Conservation (phyloP, 2,888 invertebrate genomes). For the Coremacera marginata region DNA sequence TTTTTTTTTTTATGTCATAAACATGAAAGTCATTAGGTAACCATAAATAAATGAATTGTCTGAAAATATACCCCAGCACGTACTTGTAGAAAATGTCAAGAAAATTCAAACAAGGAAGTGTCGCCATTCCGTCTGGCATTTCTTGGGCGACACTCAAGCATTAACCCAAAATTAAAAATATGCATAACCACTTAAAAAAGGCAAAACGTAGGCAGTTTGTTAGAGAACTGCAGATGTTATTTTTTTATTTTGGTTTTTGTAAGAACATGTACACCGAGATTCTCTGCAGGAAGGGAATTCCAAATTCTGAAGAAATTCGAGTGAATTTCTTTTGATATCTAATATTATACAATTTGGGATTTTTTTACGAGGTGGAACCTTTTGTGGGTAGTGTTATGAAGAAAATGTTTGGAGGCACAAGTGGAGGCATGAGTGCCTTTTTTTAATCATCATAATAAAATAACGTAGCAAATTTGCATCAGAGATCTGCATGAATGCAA, state of each 20-base stretch:
- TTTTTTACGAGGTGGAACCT: neutral
- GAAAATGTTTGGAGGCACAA: neutral
- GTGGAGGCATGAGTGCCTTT: neutral
- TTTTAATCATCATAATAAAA: no score
- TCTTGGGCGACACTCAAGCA: neutral
- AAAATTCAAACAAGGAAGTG: neutral
- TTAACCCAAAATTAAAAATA: neutral
- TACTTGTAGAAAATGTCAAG: neutral
- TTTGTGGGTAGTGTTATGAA: neutral
- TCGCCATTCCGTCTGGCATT: constrained; percentile 26
- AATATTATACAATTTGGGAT: neutral
- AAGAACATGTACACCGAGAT: neutral
- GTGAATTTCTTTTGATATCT: neutral
- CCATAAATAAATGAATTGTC: constrained; percentile 19
- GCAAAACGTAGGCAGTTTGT: neutral
- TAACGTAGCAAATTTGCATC: no score
- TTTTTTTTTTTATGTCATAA: constrained; percentile 10
- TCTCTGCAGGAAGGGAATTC: constrained; percentile 28
- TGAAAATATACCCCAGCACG: neutral
- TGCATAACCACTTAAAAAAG: neutral
- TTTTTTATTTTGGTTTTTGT: neutral
- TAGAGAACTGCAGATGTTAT: neutral
- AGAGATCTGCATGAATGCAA: no score
- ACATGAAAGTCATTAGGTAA: constrained; percentile 35
- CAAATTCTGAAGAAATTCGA: constrained; percentile 33